phyloP scores from a whole-genome alignment of 2,888 invertebrate genomes.

The Cyclophora albipunctata region DNA sequence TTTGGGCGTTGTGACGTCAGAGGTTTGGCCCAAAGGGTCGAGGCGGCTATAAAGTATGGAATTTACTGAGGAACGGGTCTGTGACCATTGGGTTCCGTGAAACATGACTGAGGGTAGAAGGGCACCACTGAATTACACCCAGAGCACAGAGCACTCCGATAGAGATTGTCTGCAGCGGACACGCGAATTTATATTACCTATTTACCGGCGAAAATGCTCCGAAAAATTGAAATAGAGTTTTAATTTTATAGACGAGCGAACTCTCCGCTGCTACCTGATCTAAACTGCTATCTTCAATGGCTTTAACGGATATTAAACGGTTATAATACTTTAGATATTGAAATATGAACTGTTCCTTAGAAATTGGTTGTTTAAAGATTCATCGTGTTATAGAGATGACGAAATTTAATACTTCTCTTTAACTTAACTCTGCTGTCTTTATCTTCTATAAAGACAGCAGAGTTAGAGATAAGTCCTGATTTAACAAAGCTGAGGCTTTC shows the following conservation, averaged over 20 bases:
- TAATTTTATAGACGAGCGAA: conserved; percentile 20
- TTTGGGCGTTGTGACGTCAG: conserved; percentile 28
- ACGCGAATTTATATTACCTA: conserved; percentile 34
- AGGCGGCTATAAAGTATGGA: conserved; percentile 33
- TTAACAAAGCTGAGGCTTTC: too few species aligned
- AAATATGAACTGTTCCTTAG: not conserved
- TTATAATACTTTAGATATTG: conserved; percentile 12
- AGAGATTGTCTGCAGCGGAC: conserved; percentile 34
- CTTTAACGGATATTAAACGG: conserved; percentile 18
- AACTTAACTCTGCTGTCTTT: too few species aligned
- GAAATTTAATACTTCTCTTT: too few species aligned
- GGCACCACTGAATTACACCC: conserved; percentile 47
- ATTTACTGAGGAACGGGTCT: conserved; percentile 38
- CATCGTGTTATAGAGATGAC: not conserved
- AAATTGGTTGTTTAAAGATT: conserved; percentile 13
- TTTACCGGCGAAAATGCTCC: conserved; percentile 26
- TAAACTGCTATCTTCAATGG: conserved; percentile 18
- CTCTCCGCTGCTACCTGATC: conserved; percentile 7
- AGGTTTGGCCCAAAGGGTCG: conserved; percentile 35
- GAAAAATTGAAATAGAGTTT: conserved; percentile 25
- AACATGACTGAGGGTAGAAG: conserved; percentile 39
- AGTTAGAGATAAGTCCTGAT: too few species aligned
- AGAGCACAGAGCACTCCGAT: conserved; percentile 18
- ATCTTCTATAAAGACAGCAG: too few species aligned
- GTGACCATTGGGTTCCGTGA: conserved; percentile 43